Conservation (phyloP, 2,888 invertebrate genomes). For the Erebia ligea region DNA sequence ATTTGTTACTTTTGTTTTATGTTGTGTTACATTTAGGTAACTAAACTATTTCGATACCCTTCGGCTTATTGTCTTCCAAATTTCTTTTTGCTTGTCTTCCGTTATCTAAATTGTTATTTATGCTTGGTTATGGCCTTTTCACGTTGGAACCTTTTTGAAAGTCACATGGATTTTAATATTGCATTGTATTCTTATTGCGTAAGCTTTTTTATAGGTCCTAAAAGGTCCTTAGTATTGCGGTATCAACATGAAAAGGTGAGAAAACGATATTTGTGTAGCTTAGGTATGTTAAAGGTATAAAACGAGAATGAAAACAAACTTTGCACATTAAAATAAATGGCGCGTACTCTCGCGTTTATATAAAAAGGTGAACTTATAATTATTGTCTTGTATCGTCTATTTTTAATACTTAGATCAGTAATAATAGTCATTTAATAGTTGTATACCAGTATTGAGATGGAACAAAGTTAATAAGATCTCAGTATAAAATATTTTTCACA, state of each 20-base stretch:
- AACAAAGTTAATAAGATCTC: constrained; percentile 75
- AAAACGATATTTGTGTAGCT: constrained; percentile 18
- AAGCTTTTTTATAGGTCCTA: not conserved
- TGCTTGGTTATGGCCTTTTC: constrained; percentile 25
- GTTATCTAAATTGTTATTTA: constrained; percentile 45
- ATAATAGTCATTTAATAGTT: constrained; percentile 47
- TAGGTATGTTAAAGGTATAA: constrained; percentile 28
- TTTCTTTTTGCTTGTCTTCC: constrained; percentile 55
- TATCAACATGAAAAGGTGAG: constrained; percentile 2
- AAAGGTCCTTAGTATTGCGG: not conserved
- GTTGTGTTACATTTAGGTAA: constrained; percentile 38
- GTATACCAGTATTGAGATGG: constrained; percentile 67
- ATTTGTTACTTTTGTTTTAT: constrained; percentile 12
- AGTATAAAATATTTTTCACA: constrained; percentile 70
- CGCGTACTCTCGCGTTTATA: constrained; percentile 67
- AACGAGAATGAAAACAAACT: constrained; percentile 55
- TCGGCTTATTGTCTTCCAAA: constrained; percentile 65
- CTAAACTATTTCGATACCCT: constrained; percentile 35
- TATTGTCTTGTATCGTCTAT: constrained; percentile 70
- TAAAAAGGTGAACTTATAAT: constrained; percentile 75
- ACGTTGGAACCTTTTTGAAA: constrained; percentile 31
- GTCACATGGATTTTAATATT: no score
- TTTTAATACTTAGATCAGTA: constrained; percentile 50
- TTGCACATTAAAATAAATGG: constrained; percentile 59
- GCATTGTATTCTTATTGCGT: not conserved